Evolutionary conservation across 2,888 invertebrate species (phyloP).

Genomic region (Zygothrica quintamaculata): DNA sequence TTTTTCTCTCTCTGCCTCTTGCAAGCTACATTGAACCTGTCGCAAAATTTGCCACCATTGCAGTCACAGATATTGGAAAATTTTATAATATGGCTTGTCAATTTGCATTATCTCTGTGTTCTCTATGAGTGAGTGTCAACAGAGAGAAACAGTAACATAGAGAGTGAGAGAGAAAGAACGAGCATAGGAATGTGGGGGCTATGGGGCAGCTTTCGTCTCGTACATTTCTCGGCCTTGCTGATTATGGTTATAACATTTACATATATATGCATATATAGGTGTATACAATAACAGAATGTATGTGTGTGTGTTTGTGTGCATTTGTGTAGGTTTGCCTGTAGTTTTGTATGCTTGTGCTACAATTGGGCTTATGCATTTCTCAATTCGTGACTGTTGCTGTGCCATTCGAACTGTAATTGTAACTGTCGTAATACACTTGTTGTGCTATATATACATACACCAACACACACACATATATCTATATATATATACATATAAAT

Average conservation of each 20-base stretch:
- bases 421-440: conserved; percentile 22
- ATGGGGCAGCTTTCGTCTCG: conserved; percentile 41
- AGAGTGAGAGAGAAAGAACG: conserved; percentile 1
- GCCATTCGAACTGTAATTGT: conserved; percentile 4
- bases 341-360: conserved; percentile 7
- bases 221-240: conserved; percentile 68
- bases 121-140: conserved; percentile 29
- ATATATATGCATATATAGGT: background rate
- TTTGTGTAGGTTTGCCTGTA: conserved; percentile 25
- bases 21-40: conserved; percentile 70
- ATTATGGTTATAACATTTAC: conserved; percentile 54
- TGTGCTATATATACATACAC: background rate
- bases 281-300: no score
- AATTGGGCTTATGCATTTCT: conserved; percentile 30
- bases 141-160: conserved; percentile 15
- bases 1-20: conserved; percentile 10
- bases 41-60: conserved; percentile 31
- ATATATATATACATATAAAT: background rate
- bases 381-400: conserved; percentile 21
- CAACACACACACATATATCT: background rate
- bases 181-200: conserved; percentile 5
- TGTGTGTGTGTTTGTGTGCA: conserved; percentile 7
- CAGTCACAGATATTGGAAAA: conserved; percentile 64
- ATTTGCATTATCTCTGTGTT: conserved; percentile 65
- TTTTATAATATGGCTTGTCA: conserved; percentile 62